Evolutionary conservation across 2,888 invertebrate genomes (phyloP).

Genomic region (Cyrtodaria siliqua): DNA sequence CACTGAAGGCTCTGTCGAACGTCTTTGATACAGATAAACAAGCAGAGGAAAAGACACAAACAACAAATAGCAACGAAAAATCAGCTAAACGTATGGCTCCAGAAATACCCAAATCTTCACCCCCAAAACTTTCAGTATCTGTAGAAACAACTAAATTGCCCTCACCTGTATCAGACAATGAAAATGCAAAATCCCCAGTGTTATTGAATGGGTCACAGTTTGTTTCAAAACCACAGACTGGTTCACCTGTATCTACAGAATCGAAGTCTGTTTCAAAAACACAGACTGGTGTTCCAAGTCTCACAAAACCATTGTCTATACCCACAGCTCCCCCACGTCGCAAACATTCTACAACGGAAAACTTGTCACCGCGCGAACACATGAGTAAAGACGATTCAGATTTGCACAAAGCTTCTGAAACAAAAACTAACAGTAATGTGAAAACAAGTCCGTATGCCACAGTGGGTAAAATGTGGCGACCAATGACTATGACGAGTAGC

Average conservation of each 20-base stretch:
- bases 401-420: slow-evolving; percentile 38
- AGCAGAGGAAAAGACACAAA: slow-evolving; percentile 2
- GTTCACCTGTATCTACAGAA: slow-evolving; percentile 15
- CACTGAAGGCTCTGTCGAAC: slow-evolving; percentile 79
- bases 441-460: slow-evolving; percentile 78
- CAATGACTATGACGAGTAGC: slow-evolving; percentile 71
- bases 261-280: slow-evolving; percentile 30
- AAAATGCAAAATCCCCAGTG: slow-evolving; percentile 24
- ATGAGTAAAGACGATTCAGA: slow-evolving; percentile 71
- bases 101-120: slow-evolving; percentile 18
- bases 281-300: slow-evolving; percentile 8
- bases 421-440: slow-evolving; percentile 43
- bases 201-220: no score
- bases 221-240: no score
- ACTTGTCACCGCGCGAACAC: slow-evolving; percentile 2
- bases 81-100: slow-evolving; percentile 55
- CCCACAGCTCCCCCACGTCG: slow-evolving; percentile 42
- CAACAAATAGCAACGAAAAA: slow-evolving; percentile 28
- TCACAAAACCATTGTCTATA: slow-evolving; percentile 30
- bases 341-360: slow-evolving; percentile 20
- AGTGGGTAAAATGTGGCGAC: slow-evolving; percentile 79
- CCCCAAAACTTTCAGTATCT: slow-evolving; percentile 5
- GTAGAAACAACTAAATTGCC: slow-evolving; percentile 19
- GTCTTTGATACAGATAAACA: slow-evolving; percentile 54
- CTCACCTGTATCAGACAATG: slow-evolving; percentile 17